A percentile compares a stretch with the other conserved stretches of the same genome.
Evolutionary conservation across 1,140 invertebrate genomes (phyloP).

Genomic region (Drosophila subobscura): DNA sequence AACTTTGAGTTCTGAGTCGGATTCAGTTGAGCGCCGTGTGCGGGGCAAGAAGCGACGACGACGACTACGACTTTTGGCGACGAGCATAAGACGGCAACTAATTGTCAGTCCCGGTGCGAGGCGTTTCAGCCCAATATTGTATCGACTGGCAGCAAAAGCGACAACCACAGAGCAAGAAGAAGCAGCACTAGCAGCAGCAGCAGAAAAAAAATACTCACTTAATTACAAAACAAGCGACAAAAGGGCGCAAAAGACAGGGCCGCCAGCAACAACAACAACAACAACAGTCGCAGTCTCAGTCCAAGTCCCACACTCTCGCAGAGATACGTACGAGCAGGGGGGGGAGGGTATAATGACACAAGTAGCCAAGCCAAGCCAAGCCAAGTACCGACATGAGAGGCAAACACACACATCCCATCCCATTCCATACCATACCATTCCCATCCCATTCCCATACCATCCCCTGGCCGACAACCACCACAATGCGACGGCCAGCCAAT

Average conservation of each 20-base stretch:
- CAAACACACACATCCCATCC: constrained; percentile 41
- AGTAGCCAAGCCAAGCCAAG: constrained; percentile 13
- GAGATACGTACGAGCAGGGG: background rate
- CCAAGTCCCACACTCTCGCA: constrained; percentile 11
- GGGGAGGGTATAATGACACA: constrained; percentile 64
- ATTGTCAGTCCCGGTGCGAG: constrained; percentile 74
- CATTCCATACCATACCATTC: constrained; percentile 9
- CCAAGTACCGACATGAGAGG: constrained; percentile 59
- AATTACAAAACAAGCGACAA: constrained; percentile 81
- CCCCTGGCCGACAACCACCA: constrained; percentile 41
- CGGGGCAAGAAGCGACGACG: constrained; percentile 63
- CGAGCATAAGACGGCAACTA: constrained; percentile 83
- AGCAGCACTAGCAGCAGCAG: constrained; percentile 1
- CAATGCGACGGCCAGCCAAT: constrained; percentile 61
- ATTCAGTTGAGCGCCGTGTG: constrained; percentile 15
- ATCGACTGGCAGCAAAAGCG: constrained; percentile 69
- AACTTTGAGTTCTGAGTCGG: constrained; percentile 44
- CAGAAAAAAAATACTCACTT: constrained; percentile 70
- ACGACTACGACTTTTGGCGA: constrained; percentile 73
- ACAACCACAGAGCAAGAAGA: constrained; percentile 69
- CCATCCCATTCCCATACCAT: constrained; percentile 8
- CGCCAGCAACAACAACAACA: constrained; percentile 45
- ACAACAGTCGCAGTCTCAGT: constrained; percentile 53
- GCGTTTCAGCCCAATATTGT: constrained; percentile 69
- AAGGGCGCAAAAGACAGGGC: constrained; percentile 74